Base-by-base conservation (phyloP, 2,797 vertebrate species). In the Streptopelia turtur region DNA sequence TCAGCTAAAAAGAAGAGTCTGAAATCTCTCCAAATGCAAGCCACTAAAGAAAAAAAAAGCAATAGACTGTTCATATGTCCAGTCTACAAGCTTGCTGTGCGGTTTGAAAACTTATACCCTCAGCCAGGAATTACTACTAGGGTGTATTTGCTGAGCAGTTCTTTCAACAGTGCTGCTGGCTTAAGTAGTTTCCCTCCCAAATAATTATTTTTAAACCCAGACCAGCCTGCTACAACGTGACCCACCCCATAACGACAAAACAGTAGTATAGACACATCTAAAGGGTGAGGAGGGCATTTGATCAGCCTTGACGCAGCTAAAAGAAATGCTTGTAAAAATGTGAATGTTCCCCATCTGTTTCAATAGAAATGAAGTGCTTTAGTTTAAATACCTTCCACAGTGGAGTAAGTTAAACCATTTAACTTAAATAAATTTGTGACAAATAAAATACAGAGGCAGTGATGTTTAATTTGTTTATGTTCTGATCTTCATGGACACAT, bases 131-230 rank as follows among this genome's bases (percentile, higher is more conserved):
- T 70, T 84, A 52, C 49, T 87, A n/a, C 27, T 27, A 84, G 80
- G 55, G 35, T 75, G 33, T 76, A 89, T 88, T 92, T 93, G 55
- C 66, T 79, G 35, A 59, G 47, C 66, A 82, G 56, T 57, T 88
- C 83, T 94, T 92, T 84, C 65, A 86, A n/a, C 37, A 92, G 59
- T 6, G 14, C 12, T 65, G 50, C 35, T 84, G 69, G 57, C 24
- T 76, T 37, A 25, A 82, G 69, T 61, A 65, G 33, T 50, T 72
- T 82, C 74, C 50, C 50, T 87, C 75, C 47, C 65, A 89, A 41
- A 72, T 0, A 92, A 70, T 23, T 96, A 70, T 83, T 95, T 95
- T 92, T 89, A 94, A n/a, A 84, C 75, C 66, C 77, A 87, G 80
- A 69, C 20, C 55, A 60, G 80, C 71, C 83, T 82, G 69, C 65